phyloP scores from a whole-genome alignment of 1,140 invertebrate species.

The Zaprionus ornatus region DNA sequence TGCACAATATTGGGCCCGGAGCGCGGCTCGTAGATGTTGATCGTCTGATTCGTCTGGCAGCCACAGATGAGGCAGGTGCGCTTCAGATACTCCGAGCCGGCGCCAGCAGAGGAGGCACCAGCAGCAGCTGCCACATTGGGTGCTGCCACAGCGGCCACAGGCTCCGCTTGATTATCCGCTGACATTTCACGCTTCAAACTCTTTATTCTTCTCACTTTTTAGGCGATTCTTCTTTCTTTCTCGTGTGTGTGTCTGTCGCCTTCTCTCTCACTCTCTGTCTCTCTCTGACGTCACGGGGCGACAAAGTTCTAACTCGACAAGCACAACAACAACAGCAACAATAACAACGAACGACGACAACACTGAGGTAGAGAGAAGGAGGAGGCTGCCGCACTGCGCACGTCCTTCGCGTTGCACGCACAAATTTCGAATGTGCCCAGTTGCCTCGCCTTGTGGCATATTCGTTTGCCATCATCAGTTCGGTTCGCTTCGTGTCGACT shows the following conservation, averaged over 20 bases:
- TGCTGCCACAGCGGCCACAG: conserved; percentile 44
- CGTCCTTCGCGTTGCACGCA: conserved; percentile 81
- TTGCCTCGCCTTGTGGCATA: conserved; percentile 16
- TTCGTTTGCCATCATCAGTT: conserved; percentile 1
- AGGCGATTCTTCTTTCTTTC: not conserved
- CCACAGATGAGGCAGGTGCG: conserved; percentile 83
- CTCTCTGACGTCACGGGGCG: conserved; percentile 37
- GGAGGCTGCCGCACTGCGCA: conserved; percentile 33
- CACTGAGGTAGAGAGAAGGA: conserved; percentile 17
- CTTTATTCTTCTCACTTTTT: conserved; percentile 17
- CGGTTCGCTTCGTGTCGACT: not conserved
- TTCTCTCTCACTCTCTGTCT: conserved; percentile 9
- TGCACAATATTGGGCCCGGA: conserved; percentile 82
- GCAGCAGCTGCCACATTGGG: conserved; percentile 36
- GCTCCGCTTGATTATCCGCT: conserved; percentile 63
- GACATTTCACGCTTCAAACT: conserved; percentile 44
- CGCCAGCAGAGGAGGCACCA: conserved; percentile 42
- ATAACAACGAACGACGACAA: not conserved
- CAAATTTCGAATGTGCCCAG: conserved; percentile 70
- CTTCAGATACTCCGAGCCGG: conserved; percentile 79
- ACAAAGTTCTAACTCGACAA: conserved; percentile 8
- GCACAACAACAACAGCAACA: conserved; percentile 1
- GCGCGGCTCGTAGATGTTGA: conserved; percentile 83
- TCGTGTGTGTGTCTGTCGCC: not conserved
- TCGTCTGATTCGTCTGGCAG: conserved; percentile 81